Evolutionary conservation across 2,888 invertebrate species (phyloP), one percentile per base, ranked within the genome.

Genomic region (Epicampocera succincta): DNA sequence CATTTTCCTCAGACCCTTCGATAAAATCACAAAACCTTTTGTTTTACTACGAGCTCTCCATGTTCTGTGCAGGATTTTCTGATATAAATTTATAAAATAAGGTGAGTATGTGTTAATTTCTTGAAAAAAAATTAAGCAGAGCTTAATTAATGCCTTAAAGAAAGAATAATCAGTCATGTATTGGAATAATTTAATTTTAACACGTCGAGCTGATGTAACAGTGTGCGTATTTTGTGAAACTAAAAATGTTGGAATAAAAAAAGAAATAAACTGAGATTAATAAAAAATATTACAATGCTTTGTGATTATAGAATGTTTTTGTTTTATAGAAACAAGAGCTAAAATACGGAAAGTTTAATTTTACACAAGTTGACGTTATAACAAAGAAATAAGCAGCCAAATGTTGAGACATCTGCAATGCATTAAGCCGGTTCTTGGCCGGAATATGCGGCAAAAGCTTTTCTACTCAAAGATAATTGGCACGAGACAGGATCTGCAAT

Each of bases 401-500:
- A 83, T 83, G 79, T 79, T 75, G n/a, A 75, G 54, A 50, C 73
- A 65, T 60, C 71, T 82, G 25, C 77, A 82, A 46, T 40, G 60
- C 11, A 46, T 82, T 40, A 82, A 82, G 81, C 81, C 81, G 81
- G 77, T 78, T 52, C 54, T 61, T 58, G 42, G 56, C 38, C 52
- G 66, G 29, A 68, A 68, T 15, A 44, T 73, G 17, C 54, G 76
- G 40, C 81, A 83, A 72, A 71, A 75, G 17, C 48, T 46, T 12
- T 69, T 42, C 2, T 83, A 78, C 1, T 83, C 85, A 2, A 80
- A 84, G 19, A 66, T 77, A n/a, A 38, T 56, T 6, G 50, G 46
- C 15, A 29, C 79, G 1, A 73, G 84, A 3, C 85, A 84, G 15
- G 85, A 86, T 83, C 80, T 84, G 38, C 84, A 80, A 11, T 77